Conservation (phyloP, 92 coral and sea anemone genomes). For the Pocillopora grandis region DNA sequence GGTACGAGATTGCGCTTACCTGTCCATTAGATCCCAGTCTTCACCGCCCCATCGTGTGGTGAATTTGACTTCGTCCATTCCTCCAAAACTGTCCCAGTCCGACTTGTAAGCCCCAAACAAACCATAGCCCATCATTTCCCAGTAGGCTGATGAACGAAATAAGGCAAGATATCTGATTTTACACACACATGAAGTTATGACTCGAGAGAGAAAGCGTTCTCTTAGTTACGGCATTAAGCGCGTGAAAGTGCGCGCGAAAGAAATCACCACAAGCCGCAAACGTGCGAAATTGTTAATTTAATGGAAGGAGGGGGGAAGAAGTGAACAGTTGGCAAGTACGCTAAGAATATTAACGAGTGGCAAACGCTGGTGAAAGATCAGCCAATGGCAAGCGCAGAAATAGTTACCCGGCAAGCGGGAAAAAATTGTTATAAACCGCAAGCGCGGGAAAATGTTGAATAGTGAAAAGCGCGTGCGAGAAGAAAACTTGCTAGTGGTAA, state of each 20-base stretch:
- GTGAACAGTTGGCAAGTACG: neutral
- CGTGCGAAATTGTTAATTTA: no score
- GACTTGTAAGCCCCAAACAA: conserved; percentile 64
- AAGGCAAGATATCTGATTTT: neutral
- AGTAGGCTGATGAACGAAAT: conserved; percentile 1
- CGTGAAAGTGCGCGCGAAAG: no score
- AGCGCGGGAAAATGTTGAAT: neutral
- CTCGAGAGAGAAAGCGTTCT: neutral
- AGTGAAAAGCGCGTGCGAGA: neutral
- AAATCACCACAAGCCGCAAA: no score
- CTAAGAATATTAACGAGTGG: neutral
- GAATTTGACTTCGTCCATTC: conserved; percentile 63
- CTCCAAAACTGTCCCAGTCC: conserved; percentile 76
- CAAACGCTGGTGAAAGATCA: neutral
- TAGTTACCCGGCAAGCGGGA: neutral
- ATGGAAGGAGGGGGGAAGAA: no score
- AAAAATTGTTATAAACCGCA: neutral
- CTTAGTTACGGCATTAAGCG: no score
- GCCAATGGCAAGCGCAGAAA: neutral
- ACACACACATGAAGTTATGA: neutral
- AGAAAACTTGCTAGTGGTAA: neutral
- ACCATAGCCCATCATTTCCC: conserved; percentile 67
- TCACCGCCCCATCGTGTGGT: conserved; percentile 80
- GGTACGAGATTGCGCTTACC: conserved; percentile 31
- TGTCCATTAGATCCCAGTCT: conserved; percentile 73